Evolutionary conservation across 2,113 vertebrate species (phyloP), one percentile per base, ranked within the genome.

Genomic region (Catharus bicknelli): DNA sequence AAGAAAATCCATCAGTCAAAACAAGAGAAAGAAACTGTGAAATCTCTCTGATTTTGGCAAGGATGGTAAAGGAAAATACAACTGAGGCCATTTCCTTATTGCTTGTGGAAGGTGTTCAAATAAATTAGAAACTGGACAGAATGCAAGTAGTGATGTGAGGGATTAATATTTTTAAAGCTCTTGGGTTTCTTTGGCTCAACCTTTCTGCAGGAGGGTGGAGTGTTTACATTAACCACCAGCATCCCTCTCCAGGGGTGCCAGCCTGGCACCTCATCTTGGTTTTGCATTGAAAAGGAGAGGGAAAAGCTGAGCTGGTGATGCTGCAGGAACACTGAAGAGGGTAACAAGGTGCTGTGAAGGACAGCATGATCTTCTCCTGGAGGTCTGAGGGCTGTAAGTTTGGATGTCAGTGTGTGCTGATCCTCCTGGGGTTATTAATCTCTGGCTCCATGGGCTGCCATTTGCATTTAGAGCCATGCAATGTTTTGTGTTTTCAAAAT

Each of bases 91-190:
- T 93, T 90, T 90, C 63, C 38, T 74, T 91, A 34, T 57, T 91
- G 48, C 84, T 57, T 59, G 48, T 68, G 67, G 87, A 54, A 90
- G 47, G 12, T 80, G 36, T 69, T 92, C 50, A 96, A 83, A 63
- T 89, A 91, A 94, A 78, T 86, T 69, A 91, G 80, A 86, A 89
- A 63, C 14, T 6, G 51, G 75, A 32, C 50, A 84, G 86, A 90
- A 36, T 95, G 59, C 38, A 38, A 38, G 38, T 38, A 38, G 38
- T 38, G 38, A 38, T 95, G 59, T 1, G 2, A 89, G 38, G 43
- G 40, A 77, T 90, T 51, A 66, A 81, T 88, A 36, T 88, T 90
- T 92, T 77, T 83, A 57, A 77, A 67, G 55, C 51, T 85, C 78
- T 90, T 59, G 15, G 21, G 57, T 92, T 87, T 90, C 79, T 90